Conservation (phyloP, 2,797 vertebrate genomes). For the Spinus olivaceus region DNA sequence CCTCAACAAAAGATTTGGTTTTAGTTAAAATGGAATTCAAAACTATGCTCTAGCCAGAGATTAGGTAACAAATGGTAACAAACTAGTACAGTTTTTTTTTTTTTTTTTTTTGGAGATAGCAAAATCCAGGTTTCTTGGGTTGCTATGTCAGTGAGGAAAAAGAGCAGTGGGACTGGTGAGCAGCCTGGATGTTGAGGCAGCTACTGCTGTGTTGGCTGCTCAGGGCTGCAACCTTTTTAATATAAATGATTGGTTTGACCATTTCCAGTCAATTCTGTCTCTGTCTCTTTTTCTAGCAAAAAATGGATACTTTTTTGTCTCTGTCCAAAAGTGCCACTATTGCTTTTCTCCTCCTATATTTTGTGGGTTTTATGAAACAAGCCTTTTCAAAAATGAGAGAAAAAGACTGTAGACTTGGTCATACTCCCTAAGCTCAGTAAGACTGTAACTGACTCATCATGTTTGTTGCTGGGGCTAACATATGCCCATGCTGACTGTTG, state of each 20-base stretch:
- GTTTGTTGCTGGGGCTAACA: not conserved
- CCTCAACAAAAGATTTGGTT: not conserved
- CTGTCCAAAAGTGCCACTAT: not conserved
- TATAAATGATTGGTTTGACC: not conserved
- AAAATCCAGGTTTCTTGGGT: not conserved
- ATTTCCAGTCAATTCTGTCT: not conserved
- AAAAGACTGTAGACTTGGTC: not conserved
- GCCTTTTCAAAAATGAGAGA: not conserved
- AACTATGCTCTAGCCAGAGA: not conserved
- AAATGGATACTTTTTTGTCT: not conserved
- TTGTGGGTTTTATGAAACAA: not conserved
- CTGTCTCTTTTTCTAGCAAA: not conserved
- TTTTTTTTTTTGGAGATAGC: not conserved
- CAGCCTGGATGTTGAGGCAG: not conserved
- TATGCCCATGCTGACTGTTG: not conserved
- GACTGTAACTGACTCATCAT: not conserved
- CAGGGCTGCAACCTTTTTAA: not conserved
- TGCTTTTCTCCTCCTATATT: not conserved
- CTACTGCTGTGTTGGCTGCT: not conserved
- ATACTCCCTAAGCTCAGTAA: not conserved
- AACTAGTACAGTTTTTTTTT: accelerated
- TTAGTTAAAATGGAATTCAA: not conserved
- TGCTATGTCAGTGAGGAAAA: accelerated
- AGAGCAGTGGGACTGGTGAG: not conserved
- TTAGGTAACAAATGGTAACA: not conserved